Base-by-base conservation (phyloP, 2,888 invertebrate species). In the Drosophila demipolita region DNA sequence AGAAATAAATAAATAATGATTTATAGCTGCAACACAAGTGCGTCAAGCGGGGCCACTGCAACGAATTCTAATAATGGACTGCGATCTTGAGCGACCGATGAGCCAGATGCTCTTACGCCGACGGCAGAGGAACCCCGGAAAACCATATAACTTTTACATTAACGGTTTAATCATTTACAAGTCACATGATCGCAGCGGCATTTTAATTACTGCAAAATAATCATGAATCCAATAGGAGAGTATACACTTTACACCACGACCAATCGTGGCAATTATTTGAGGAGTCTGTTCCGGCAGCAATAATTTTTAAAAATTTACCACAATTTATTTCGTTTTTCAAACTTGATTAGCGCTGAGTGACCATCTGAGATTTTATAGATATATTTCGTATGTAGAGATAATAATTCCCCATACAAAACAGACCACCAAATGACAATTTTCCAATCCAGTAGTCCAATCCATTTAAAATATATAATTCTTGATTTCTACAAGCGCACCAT, bases 181-280 rank as follows among this genome's bases (percentile, higher is more conserved):
- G 88, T 67, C 81, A 89, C 36, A 91, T 96, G 80, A 95, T 96
- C 11, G 95, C 96, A 33, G 95, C 96, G 60, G 96, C 95, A 20
- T 96, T 96, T 93, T 96, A 96, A 50, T 95, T 95, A 0, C 92
- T 96, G 17, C 94, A 95, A 61, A 83, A 91, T 88, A 86, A 88
- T 26, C 61, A 75, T 1, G 71, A 73, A 45, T 32, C 60, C 26
- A 65, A 8, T n/a, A 52, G 17, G 20, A 60, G 35, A 23, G 23
- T 23, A 23, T 35, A 87, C 29, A 29, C 29, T 29, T 29, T 29
- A 29, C 5, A 29, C 29, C 29, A 29, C 6, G 29, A 29, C 29
- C 29, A 29, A 29, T 29, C 26, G 26, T 26, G 26, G 26, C 26
- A 4, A 26, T 26, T 26, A 26, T 26, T 26, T 29, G 29, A 29